Evolutionary conservation across 1,140 invertebrate species (phyloP), one percentile per base, ranked within the genome.

Genomic region (Ericerus pela): DNA sequence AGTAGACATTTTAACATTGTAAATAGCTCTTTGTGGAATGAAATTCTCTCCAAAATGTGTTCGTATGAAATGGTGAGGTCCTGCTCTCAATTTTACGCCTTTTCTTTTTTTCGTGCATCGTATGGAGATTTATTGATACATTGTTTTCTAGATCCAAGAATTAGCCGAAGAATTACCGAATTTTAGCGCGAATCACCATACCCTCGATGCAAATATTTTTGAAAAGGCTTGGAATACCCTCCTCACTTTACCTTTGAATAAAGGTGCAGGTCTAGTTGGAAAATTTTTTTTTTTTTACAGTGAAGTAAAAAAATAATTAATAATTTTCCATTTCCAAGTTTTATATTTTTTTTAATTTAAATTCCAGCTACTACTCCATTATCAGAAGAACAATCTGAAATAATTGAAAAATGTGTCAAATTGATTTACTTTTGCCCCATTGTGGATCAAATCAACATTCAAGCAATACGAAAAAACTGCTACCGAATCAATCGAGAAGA

Each of bases 171-270:
- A 54, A 12, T 31, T 58, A 18, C 41, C 33, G 16, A 38, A 58
- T 58, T 58, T 58, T 20, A 53, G 43, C 52, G 36, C 43, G 43
- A 58, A 54, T 33, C 54, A 53, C 38, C 52, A 58, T 33, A 38
- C 53, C 18, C 36, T 58, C 24, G 43, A 52, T 30, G 54, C 54
- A 16, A 30, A 41, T 1, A 41, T 54, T 11, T 29, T 58, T 18
- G 57, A 54, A 47, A 58, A 54, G 51, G 51, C 57, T 20, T 58
- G 57, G 57, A 58, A 51, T 54, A 16, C 38, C 16, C 31, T 54
- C 18, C 37, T 58, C 0, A 54, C 36, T 3, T 54, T 29, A 18
- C 53, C 57, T 14, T 47, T 58, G 3, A 53, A 58, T 2, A 54
- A 14, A 54, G 57, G 57, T 58, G 51, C 20, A 53, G 24, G 24